Evolutionary conservation across 2,113 vertebrate genomes (phyloP), one percentile per base, ranked within the genome.

Genomic region (Rana temporaria): DNA sequence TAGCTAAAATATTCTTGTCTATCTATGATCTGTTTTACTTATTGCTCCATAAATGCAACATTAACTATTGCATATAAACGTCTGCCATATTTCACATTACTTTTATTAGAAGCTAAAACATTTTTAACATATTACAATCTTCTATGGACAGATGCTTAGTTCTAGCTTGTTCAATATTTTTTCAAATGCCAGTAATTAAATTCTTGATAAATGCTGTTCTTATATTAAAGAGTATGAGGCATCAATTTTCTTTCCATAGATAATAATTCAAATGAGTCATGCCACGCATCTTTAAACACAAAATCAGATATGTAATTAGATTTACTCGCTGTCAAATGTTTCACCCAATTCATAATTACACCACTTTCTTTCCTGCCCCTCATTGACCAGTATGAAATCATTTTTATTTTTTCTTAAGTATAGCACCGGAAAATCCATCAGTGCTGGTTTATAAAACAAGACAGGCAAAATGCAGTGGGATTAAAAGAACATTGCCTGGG

Each of bases 271-370:
- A 66, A 66, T 26, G 22, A 78, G 11, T 22, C 42, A 55, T 22
- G 19, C 11, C 60, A 69, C 18, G 22, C 66, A 79, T 79, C 78
- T 69, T 69, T 59, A 69, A 69, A 60, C 65, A 24, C 19, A 69
- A 59, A 59, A 57, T 79, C 15, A 79, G 65, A 68, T 57, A 69
- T 69, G 32, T 80, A 60, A 70, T 80, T 80, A 18, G 55, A 62
- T 60, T 26, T 62, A 22, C 53, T 55, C 22, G 64, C 42, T 56
- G 76, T 75, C 72, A 76, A 19, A 63, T 48, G 14, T 24, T 62
- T 18, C 8, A 65, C 9, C n/a, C 32, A 20, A 20, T 30, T 68
- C 30, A 68, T 62, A 69, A 70, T 80, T 60, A 60, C 55, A 26
- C 4, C n/a, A 59, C 22, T 69, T 70, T 59, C 55, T 80, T 48